These are phyloP conservation scores for Mermis nigrescens DNA, from an alignment of 2,888 invertebrate genomes.

Conservation along the genomic window DNA sequence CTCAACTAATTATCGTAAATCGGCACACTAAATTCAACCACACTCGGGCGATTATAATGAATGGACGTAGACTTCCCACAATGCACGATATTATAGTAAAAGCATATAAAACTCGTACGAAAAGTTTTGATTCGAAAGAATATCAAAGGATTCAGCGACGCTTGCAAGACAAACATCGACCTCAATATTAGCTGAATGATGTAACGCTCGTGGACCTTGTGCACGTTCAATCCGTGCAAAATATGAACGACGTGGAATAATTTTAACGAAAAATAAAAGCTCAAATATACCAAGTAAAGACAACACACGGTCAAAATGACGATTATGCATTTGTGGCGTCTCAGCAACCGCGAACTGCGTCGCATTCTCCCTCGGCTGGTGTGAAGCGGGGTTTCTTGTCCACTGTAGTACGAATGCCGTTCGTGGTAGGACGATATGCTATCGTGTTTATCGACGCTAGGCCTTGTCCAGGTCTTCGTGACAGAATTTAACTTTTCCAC, in stretches of 20 bases:
- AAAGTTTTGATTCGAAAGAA: slow-evolving; percentile 12
- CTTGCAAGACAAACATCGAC: slow-evolving; percentile 12
- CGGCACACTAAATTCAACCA: too few relatives aligned
- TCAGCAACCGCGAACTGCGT: not conserved
- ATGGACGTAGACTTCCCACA: too few relatives aligned
- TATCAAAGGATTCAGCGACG: slow-evolving; percentile 13
- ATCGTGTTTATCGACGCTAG: too few relatives aligned
- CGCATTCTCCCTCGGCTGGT: too few relatives aligned
- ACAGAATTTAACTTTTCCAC: too few relatives aligned
- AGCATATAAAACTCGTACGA: not conserved
- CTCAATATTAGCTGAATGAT: slow-evolving; percentile 8
- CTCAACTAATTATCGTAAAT: too few relatives aligned
- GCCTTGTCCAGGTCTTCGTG: too few relatives aligned
- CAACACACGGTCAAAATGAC: slow-evolving; percentile 12
- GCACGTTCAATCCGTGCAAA: not conserved
- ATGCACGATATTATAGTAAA: too few relatives aligned
- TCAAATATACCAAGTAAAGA: slow-evolving; percentile 8
- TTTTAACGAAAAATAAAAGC: slow-evolving; percentile 10
- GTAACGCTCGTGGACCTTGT: slow-evolving; percentile 1
- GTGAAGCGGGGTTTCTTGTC: too few relatives aligned
- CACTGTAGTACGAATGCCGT: too few relatives aligned
- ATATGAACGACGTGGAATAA: slow-evolving; percentile 10
- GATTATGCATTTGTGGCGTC: slow-evolving; percentile 11
- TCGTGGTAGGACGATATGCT: too few relatives aligned
- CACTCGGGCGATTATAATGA: too few relatives aligned